Percentiles rank a stretch among this genome's conserved stretches.
Conservation (phyloP, 1,140 invertebrate species). For the Drosophila fuyamai region DNA sequence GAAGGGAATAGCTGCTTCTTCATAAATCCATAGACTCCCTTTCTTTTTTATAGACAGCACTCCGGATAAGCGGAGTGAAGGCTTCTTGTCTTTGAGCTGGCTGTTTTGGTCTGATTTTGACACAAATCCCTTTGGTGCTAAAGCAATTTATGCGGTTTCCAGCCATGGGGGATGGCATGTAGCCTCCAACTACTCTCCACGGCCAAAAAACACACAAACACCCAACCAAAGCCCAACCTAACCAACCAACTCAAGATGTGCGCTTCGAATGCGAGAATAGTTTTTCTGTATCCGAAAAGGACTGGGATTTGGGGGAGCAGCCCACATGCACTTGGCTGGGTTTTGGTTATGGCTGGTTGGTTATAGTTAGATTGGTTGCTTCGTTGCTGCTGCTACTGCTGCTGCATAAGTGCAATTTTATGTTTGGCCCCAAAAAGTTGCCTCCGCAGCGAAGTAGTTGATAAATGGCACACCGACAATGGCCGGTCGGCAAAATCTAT, state of each 20-base stretch:
- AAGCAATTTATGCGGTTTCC: conserved; percentile 79
- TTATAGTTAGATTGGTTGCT: conserved; percentile 63
- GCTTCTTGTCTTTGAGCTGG: conserved; percentile 58
- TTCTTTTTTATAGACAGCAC: conserved; percentile 20
- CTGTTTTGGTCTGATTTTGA: conserved; percentile 76
- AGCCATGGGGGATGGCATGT: conserved; percentile 32
- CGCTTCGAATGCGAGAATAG: conserved; percentile 44
- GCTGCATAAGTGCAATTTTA: conserved; percentile 80
- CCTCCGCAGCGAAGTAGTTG: conserved; percentile 53
- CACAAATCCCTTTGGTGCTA: conserved; percentile 82
- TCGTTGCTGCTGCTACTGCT: conserved; percentile 7
- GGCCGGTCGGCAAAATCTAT: conserved; percentile 22
- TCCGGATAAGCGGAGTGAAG: conserved; percentile 26
- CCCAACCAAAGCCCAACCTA: conserved; percentile 1
- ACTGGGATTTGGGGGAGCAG: conserved; percentile 19
- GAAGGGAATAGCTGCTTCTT: conserved; percentile 31
- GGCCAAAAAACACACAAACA: conserved; percentile 30
- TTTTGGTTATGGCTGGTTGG: conserved; percentile 69
- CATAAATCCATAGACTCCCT: conserved; percentile 19
- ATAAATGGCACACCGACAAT: conserved; percentile 56
- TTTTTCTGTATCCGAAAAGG: conserved; percentile 15
- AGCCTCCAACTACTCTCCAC: conserved; percentile 23
- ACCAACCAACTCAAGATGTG: conserved; percentile 46
- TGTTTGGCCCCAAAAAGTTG: conserved; percentile 64
- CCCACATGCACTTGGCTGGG: conserved; percentile 64